A percentile compares a stretch with the other conserved stretches of the same genome.
Evolutionary conservation across 2,113 vertebrate genomes (phyloP).

Genomic region (Percopsis transmontana): DNA sequence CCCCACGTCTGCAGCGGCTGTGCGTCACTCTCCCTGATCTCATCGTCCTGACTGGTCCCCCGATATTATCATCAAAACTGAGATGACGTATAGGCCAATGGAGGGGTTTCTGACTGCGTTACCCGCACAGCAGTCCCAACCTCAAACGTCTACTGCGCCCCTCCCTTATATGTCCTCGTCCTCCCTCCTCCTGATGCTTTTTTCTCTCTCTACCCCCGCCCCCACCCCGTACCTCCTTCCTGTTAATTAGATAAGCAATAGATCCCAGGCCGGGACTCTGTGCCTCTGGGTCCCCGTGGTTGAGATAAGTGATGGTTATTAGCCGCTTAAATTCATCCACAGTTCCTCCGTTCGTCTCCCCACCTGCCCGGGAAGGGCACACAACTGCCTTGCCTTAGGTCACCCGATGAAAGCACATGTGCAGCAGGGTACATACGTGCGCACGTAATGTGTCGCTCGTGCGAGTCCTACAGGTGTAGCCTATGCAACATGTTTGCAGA

Average conservation of each 20-base stretch:
- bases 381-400: too few relatives aligned
- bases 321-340: slow-evolving; percentile 21
- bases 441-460: too few relatives aligned
- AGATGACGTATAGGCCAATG: slow-evolving; percentile 2
- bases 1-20: background rate
- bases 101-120: slow-evolving; percentile 2
- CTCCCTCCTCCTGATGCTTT: background rate
- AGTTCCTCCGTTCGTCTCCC: background rate
- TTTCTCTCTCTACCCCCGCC: slow-evolving; percentile 8
- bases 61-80: slow-evolving; percentile 14
- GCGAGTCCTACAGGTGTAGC: too few relatives aligned
- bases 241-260: slow-evolving; percentile 68
- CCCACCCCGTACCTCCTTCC: background rate
- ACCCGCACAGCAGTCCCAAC: background rate
- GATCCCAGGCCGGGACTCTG: slow-evolving; percentile 36
- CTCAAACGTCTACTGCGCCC: background rate
- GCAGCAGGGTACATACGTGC: too few relatives aligned
- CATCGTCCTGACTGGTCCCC: slow-evolving; percentile 2
- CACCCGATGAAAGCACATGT: too few relatives aligned
- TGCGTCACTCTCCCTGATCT: background rate
- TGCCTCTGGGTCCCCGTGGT: slow-evolving; percentile 11
- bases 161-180: slow-evolving; percentile 4
- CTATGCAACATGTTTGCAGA: too few relatives aligned
- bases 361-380: background rate
- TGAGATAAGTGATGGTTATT: slow-evolving; percentile 25